phyloP scores from a whole-genome alignment of 1,140 invertebrate species.

The Grapholita molesta region DNA sequence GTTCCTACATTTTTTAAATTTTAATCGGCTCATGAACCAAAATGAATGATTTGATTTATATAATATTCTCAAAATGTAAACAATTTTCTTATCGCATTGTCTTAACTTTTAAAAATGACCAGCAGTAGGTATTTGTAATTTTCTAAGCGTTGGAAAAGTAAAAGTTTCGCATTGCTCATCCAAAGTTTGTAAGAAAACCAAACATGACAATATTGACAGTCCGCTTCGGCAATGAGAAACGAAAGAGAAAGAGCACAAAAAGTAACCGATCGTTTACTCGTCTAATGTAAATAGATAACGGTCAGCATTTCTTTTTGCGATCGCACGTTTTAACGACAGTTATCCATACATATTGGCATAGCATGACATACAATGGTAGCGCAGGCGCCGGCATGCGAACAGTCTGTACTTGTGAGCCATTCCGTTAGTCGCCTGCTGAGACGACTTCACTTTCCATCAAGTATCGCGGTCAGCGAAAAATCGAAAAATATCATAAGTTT shows the following conservation, averaged over 20 bases:
- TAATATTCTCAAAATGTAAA: too few species aligned
- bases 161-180: neutral
- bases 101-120: too few species aligned
- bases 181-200: neutral
- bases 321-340: constrained; percentile 48
- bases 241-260: constrained; percentile 6
- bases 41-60: too few species aligned
- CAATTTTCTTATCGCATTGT: too few species aligned
- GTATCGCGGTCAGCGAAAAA: constrained; percentile 19
- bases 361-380: constrained; percentile 48
- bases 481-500: constrained; percentile 26
- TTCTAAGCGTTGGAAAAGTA: neutral
- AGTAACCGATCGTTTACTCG: constrained; percentile 50
- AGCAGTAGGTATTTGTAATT: neutral
- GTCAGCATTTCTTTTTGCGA: constrained; percentile 50
- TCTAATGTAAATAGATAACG: constrained; percentile 41
- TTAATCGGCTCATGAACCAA: too few species aligned
- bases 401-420: constrained; percentile 49
- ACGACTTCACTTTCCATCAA: constrained; percentile 38
- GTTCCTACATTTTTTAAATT: too few species aligned
- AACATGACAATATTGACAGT: neutral
- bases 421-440: constrained; percentile 45
- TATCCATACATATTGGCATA: constrained; percentile 60
- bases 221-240: neutral
- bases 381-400: constrained; percentile 27